Conservation (phyloP, 2,888 invertebrate genomes). For the Clusia tigrina region DNA sequence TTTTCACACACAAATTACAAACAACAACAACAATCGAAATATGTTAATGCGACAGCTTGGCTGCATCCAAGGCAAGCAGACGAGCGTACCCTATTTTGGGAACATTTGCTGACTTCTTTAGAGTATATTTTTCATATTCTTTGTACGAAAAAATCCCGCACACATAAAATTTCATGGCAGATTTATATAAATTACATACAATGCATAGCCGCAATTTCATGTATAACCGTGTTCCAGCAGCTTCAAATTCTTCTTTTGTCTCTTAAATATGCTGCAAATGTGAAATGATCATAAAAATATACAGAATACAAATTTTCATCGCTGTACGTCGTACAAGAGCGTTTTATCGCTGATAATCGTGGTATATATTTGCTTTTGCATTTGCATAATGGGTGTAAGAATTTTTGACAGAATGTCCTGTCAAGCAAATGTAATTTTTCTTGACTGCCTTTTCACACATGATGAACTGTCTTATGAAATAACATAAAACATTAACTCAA, state of each 20-base stretch:
- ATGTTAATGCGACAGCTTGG: not conserved
- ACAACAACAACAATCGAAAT: not conserved
- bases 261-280: not conserved
- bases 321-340: no score
- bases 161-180: slow-evolving; percentile 10
- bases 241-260: slow-evolving; percentile 27
- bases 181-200: slow-evolving; percentile 12
- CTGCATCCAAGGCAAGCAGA: not conserved
- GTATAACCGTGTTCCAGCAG: slow-evolving; percentile 19
- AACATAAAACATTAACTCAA: no score
- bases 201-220: not conserved
- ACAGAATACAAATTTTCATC: slow-evolving; percentile 36
- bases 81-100: not conserved
- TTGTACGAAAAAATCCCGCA: not conserved
- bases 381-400: no score
- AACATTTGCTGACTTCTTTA: not conserved
- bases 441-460: no score
- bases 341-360: no score
- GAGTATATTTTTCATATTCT: not conserved
- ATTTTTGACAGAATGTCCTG: no score
- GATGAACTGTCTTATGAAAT: no score
- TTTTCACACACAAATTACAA: slow-evolving; percentile 32
- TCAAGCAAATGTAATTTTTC: no score
- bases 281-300: slow-evolving; percentile 7
- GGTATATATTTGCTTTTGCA: no score